Base-by-base conservation (phyloP, 2,888 invertebrate genomes). In the Parapristionchus giblindavisi region DNA sequence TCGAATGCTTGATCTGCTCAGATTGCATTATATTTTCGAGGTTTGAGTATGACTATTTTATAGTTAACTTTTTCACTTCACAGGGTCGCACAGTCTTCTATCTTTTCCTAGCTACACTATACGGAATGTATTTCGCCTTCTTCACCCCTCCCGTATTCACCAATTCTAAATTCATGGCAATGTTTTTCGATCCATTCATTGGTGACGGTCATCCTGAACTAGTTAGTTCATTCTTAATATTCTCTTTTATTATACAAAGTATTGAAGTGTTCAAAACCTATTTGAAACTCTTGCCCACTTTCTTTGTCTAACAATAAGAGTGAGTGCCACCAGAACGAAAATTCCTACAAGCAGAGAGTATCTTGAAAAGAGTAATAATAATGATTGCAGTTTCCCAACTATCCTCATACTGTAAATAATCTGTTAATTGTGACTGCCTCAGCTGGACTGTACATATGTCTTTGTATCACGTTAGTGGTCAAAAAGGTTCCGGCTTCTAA, bases 141-240 rank as follows among this genome's bases (percentile, higher is more conserved):
- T 38, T 68, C 68, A 68, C 68, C 34, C 68, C 68, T 17, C 48
- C 68, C 0, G 52, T 68, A 21, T 21, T 68, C 68, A 68, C 68
- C 14, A 68, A 52, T 21, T 34, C 52, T 1, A 34, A 32, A 3
- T 32, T 52, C 24, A 68, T 52, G 52, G 68, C 36, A 24, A 68
- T 68, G 68, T 68, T 68, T 52, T 68, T 68, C 68, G 68, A 68
- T 5, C 68, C 68, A 21, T 52, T 68, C 52, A 68, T 68, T 40
- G 63, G 63, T 17, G 29, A 32, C 0, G 63, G 43, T 1, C 27
- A 27, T 4, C 43, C 48, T 0, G 63, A 40, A 24, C 40, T 17
- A 43, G 63, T 65, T 8, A 56, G 24, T 29, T 1, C 8, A 43
- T n/a, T n/a, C n/a, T n/a, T 43, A 43, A 43, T 8, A 43, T 3